Evolutionary conservation across 2,888 invertebrate species (phyloP).

Genomic region (Gari tellinella): DNA sequence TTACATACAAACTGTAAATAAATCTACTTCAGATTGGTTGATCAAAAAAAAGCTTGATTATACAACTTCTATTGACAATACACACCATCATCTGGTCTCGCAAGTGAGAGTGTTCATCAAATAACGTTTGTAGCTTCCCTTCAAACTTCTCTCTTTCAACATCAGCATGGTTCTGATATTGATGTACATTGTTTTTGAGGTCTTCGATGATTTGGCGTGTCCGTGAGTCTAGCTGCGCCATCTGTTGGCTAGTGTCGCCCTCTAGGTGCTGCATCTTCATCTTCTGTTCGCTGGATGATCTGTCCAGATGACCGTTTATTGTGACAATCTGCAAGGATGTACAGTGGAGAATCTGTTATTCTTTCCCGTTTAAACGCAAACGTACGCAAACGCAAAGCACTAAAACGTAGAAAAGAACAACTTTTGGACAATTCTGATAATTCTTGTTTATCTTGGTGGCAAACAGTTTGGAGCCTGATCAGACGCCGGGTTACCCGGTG

Average conservation of each 20-base stretch:
- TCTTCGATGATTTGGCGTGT: conserved; percentile 80
- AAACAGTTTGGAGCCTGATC: too few species aligned
- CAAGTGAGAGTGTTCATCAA: conserved; percentile 75
- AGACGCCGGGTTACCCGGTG: too few species aligned
- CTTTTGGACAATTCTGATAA: too few species aligned
- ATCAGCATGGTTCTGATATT: conserved; percentile 69
- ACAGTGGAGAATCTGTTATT: too few species aligned
- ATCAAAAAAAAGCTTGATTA: too few species aligned
- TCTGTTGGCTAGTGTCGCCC: conserved; percentile 78
- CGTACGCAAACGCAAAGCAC: too few species aligned
- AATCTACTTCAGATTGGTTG: too few species aligned
- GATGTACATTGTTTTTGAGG: conserved; percentile 70
- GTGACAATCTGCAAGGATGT: conserved; percentile 64
- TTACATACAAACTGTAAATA: too few species aligned
- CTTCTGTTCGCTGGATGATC: conserved; percentile 67
- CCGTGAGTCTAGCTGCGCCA: conserved; percentile 78
- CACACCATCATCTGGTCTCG: conserved; percentile 70
- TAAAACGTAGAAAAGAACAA: too few species aligned
- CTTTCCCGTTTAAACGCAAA: too few species aligned
- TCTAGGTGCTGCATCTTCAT: conserved; percentile 79
- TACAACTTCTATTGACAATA: too few species aligned
- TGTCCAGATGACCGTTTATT: conserved; percentile 67
- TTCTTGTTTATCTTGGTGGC: too few species aligned
- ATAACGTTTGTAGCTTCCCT: conserved; percentile 68
- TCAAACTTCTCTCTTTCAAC: conserved; percentile 81